These are phyloP conservation scores for Ceratosolen fusciceps DNA, from an alignment of 1,140 invertebrate species.

Conservation along the genomic window DNA sequence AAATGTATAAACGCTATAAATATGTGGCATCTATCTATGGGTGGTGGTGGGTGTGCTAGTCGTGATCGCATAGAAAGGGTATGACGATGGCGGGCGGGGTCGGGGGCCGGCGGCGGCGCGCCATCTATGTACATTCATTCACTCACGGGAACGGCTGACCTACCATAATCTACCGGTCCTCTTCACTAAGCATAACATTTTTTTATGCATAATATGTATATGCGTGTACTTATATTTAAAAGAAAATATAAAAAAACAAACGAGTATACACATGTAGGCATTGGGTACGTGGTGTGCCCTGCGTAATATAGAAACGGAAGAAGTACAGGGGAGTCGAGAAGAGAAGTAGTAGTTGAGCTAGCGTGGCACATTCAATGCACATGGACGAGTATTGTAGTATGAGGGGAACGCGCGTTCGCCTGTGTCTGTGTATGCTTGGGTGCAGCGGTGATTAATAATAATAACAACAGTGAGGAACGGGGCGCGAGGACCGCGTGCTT, in stretches of 20 bases:
- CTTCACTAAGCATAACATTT: slow-evolving; percentile 68
- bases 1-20: slow-evolving; percentile 74
- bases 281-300: slow-evolving; percentile 59
- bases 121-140: slow-evolving; percentile 73
- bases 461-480: slow-evolving; percentile 68
- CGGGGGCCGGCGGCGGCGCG: slow-evolving; percentile 70
- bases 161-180: slow-evolving; percentile 71
- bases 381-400: slow-evolving; percentile 70
- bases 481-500: slow-evolving; percentile 48
- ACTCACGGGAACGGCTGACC: slow-evolving; percentile 70
- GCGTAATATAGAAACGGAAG: slow-evolving; percentile 56
- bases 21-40: slow-evolving; percentile 73
- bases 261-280: slow-evolving; percentile 52
- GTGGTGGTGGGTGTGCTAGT: slow-evolving; percentile 72
- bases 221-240: slow-evolving; percentile 51
- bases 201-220: slow-evolving; percentile 63
- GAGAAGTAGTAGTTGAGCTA: slow-evolving; percentile 46
- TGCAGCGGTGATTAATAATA: slow-evolving; percentile 70
- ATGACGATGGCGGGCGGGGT: slow-evolving; percentile 70
- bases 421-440: slow-evolving; percentile 64
- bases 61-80: slow-evolving; percentile 71
- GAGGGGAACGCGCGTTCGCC: slow-evolving; percentile 51
- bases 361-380: slow-evolving; percentile 62
- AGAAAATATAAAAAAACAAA: no score
- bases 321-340: slow-evolving; percentile 33